Evolutionary conservation across 2,797 vertebrate species (phyloP).

Genomic region (Chromobotia macracanthus): DNA sequence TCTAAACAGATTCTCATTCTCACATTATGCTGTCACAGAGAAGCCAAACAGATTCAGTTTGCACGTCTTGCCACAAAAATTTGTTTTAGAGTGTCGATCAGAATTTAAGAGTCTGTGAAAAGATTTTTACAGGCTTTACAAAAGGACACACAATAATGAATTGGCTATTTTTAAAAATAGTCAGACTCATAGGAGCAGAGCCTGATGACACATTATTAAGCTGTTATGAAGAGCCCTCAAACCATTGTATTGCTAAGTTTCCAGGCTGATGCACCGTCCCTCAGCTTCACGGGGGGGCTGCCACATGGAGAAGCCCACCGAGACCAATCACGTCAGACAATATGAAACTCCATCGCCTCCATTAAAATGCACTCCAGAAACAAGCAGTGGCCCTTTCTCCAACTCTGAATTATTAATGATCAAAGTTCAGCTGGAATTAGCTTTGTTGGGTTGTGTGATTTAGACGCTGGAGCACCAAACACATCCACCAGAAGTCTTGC

Average conservation of each 20-base stretch:
- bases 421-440: slow-evolving; percentile 64
- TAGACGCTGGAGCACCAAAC: slow-evolving; percentile 63
- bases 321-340: slow-evolving; percentile 66
- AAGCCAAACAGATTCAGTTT: slow-evolving; percentile 2
- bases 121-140: slow-evolving; percentile 52
- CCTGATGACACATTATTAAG: slow-evolving; percentile 65
- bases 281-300: slow-evolving; percentile 52
- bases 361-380: slow-evolving; percentile 28
- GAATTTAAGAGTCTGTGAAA: slow-evolving; percentile 17
- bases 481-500: slow-evolving; percentile 62
- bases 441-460: slow-evolving; percentile 66
- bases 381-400: slow-evolving; percentile 21
- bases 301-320: slow-evolving; percentile 55
- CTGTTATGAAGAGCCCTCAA: slow-evolving; percentile 60
- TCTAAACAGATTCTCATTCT: slow-evolving; percentile 7
- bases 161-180: slow-evolving; percentile 60
- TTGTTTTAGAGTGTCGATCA: slow-evolving; percentile 29
- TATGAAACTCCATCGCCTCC: slow-evolving; percentile 53
- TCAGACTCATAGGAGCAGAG: slow-evolving; percentile 59
- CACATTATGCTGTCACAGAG: slow-evolving; percentile 9
- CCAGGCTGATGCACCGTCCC: slow-evolving; percentile 44
- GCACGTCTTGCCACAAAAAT: slow-evolving; percentile 11
- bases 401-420: slow-evolving; percentile 68
- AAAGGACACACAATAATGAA: slow-evolving; percentile 58
- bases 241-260: slow-evolving; percentile 47